phyloP scores from a whole-genome alignment of 2,888 invertebrate species.

The Marronus borbonicus region DNA sequence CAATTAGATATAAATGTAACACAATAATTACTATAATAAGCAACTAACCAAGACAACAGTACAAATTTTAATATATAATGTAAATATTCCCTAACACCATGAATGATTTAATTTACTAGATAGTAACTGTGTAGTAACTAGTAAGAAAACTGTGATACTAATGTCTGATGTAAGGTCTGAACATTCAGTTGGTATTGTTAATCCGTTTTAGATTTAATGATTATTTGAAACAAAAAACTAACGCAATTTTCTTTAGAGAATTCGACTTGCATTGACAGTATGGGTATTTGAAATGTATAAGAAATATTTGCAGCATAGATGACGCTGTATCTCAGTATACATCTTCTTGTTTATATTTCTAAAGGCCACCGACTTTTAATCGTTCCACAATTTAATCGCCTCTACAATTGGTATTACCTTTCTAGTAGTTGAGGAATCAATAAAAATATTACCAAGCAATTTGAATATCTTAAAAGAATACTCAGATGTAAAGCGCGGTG shows the following conservation, averaged over 20 bases:
- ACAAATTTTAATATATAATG: constrained; percentile 24
- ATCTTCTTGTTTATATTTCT: too few species aligned
- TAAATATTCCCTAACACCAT: constrained; percentile 5
- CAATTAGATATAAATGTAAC: constrained; percentile 36
- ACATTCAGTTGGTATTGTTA: background rate
- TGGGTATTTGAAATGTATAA: too few species aligned
- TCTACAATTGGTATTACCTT: too few species aligned
- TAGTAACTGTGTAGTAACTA: background rate
- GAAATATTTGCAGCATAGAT: too few species aligned
- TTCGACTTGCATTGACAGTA: too few species aligned
- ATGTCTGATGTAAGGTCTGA: background rate
- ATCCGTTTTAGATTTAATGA: constrained; percentile 7
- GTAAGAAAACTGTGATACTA: constrained; percentile 39
- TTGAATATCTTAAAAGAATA: too few species aligned
- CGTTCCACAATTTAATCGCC: too few species aligned
- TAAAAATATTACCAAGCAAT: too few species aligned
- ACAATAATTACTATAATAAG: constrained; percentile 31
- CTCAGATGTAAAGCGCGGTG: too few species aligned
- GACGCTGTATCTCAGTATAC: too few species aligned
- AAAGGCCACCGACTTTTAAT: too few species aligned
- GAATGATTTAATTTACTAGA: background rate
- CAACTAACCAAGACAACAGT: constrained; percentile 34
- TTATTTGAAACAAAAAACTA: background rate
- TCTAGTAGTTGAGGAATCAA: too few species aligned
- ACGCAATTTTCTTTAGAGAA: background rate